A percentile compares a stretch with the other conserved stretches of the same genome.
Evolutionary conservation across 2,888 invertebrate species (phyloP).

Genomic region (Nephrocerus scutellatus): DNA sequence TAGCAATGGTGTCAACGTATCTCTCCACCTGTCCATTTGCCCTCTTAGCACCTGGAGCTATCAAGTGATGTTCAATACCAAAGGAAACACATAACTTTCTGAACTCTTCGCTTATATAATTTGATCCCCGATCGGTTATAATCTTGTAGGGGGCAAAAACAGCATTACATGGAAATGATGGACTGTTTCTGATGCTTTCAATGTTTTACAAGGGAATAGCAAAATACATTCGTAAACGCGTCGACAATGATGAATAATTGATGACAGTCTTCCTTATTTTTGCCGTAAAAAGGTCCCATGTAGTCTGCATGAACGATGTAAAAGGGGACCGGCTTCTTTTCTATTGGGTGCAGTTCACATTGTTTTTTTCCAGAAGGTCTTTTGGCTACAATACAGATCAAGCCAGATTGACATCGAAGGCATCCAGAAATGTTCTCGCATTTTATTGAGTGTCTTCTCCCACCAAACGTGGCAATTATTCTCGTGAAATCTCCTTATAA

Average conservation of each 20-base stretch:
- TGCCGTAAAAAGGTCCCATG: constrained; percentile 16
- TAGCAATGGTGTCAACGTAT: constrained; percentile 13
- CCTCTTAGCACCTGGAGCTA: constrained; percentile 13
- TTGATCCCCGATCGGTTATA: constrained; percentile 11
- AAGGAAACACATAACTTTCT: constrained; percentile 10
- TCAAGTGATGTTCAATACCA: constrained; percentile 11
- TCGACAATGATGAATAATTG: too few relatives aligned
- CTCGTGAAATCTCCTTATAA: constrained; percentile 15
- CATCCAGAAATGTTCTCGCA: too few relatives aligned
- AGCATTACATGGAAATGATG: constrained; percentile 13
- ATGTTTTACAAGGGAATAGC: constrained; percentile 16
- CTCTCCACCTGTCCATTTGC: constrained; percentile 8
- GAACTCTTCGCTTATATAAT: constrained; percentile 9
- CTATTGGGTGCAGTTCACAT: constrained; percentile 15
- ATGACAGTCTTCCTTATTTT: constrained; percentile 3
- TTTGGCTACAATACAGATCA: constrained; percentile 17
- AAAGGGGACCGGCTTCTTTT: constrained; percentile 14
- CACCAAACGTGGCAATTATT: constrained; percentile 21
- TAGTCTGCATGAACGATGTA: constrained; percentile 14
- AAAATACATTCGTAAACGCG: constrained; percentile 18
- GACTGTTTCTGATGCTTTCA: constrained; percentile 17
- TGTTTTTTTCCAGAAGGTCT: too few relatives aligned
- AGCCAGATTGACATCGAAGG: too few relatives aligned
- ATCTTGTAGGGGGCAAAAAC: constrained; percentile 13
- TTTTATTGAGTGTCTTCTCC: constrained; percentile 17